phyloP scores from a whole-genome alignment of 1,140 invertebrate genomes.

The Cydia amplana region DNA sequence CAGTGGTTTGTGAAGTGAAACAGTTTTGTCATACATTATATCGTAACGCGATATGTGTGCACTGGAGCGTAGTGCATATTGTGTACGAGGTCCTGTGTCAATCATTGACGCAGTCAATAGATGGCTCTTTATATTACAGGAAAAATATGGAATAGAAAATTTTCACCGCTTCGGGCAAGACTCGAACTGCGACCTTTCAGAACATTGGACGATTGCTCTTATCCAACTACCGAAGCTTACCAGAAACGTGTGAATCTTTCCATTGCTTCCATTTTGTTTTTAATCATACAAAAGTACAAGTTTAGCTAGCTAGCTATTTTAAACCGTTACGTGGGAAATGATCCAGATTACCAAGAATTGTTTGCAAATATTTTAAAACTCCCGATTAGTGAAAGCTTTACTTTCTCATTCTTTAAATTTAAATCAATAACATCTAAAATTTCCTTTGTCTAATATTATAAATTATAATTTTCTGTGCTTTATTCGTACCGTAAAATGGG shows the following conservation, averaged over 20 bases:
- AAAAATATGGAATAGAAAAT: no score
- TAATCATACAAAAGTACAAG: no score
- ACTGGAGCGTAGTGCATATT: neutral
- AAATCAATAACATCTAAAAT: neutral
- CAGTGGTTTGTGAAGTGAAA: conserved; percentile 17
- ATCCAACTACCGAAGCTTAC: no score
- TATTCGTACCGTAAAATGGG: no score
- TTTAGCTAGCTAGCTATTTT: neutral
- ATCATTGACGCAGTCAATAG: neutral
- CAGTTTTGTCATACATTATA: conserved; percentile 31
- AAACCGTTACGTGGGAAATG: conserved; percentile 1
- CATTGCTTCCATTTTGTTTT: no score
- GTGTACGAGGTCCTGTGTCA: conserved; percentile 14
- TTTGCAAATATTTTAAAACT: conserved; percentile 1
- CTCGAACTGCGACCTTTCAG: no score
- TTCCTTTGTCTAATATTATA: conserved; percentile 16
- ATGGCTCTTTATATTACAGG: neutral
- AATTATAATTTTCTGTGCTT: neutral
- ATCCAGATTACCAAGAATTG: neutral
- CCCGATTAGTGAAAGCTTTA: neutral
- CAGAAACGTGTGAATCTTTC: no score
- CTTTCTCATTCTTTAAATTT: neutral
- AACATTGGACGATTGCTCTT: no score
- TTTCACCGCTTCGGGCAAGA: no score
- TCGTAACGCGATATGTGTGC: conserved; percentile 1